Percentiles rank a stretch among this genome's conserved stretches.
Conservation (phyloP, 2,797 vertebrate species). For the Morus bassanus region DNA sequence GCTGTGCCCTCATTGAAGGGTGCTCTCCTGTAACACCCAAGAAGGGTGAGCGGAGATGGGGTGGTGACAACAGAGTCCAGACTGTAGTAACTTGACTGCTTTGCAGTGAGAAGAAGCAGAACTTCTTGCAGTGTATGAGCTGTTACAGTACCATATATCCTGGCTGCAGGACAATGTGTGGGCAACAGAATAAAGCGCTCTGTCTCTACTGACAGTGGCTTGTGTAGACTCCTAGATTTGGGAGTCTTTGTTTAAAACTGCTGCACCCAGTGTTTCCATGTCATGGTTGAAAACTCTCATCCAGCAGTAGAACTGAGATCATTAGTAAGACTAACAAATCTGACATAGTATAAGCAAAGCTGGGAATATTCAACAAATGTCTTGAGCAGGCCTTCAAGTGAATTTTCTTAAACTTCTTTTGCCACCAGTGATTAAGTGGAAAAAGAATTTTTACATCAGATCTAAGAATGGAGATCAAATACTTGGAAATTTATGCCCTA, state of each 20-base stretch:
- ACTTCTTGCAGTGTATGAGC: not conserved
- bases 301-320: not conserved
- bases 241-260: not conserved
- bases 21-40: rapidly evolving
- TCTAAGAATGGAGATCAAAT: not conserved
- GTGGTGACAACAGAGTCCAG: not conserved
- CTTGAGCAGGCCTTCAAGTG: not conserved
- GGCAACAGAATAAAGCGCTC: not conserved
- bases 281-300: not conserved
- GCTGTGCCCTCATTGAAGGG: not conserved
- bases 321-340: not conserved
- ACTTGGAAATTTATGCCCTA: not conserved
- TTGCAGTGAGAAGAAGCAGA: not conserved
- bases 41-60: rapidly evolving
- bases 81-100: not conserved
- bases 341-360: not conserved
- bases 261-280: not conserved
- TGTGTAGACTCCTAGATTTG: not conserved
- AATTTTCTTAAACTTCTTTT: not conserved
- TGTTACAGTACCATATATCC: not conserved
- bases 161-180: not conserved
- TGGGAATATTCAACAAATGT: not conserved
- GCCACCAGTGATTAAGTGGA: not conserved
- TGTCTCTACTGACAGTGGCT: not conserved
- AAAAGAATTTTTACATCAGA: not conserved